Base-by-base conservation (phyloP, 2,888 invertebrate species). In the Lepidonotus clava region DNA sequence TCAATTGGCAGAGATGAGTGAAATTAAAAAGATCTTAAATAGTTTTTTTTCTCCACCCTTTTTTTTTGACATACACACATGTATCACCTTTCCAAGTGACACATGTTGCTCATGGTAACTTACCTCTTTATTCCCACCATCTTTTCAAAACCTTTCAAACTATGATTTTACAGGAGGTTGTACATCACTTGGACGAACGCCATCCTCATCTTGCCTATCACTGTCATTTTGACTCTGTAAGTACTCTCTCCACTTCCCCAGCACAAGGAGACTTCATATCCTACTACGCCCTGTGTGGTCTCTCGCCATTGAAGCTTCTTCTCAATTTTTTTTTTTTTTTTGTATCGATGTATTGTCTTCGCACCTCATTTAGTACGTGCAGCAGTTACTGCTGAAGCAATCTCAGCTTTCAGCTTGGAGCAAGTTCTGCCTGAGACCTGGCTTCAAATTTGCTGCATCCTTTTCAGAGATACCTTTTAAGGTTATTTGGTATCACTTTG, bases 161-260 rank as follows among this genome's bases (percentile, higher is more conserved):
- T n/a, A n/a, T 53, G 53, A n/a, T 53, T 53, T 53, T 53, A 28
- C 66, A 24, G 66, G 28, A 66, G 14, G 1, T 32, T 24, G 32
- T 24, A 24, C 28, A 36, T 1, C 14, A 5, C 36, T 14, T 4
- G 4, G n/a, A 71, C 21, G 4, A 24, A 14, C 4, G 8, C 46
- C 46, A 11, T 11, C 28, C 6, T 66, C 66, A 8, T 8, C 24
- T 4, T 24, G n/a, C 56, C 61, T 66, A 56, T 61, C 66, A 66
- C 56, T 84, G 61, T 51, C 84, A 66, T 84, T 66, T 61, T 84
- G 28, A 56, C 38, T 84, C 61, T 66, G 66, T 66, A 66, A 84
- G 84, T 66, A 66, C 56, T 6, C 21, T n/a, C 1, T 1, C 11
- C 1, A 28, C 61, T 24, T 28, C 6, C 6, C 46, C 46, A 46